Evolutionary conservation across 2,113 vertebrate genomes (phyloP).

Genomic region (Cebus imitator): DNA sequence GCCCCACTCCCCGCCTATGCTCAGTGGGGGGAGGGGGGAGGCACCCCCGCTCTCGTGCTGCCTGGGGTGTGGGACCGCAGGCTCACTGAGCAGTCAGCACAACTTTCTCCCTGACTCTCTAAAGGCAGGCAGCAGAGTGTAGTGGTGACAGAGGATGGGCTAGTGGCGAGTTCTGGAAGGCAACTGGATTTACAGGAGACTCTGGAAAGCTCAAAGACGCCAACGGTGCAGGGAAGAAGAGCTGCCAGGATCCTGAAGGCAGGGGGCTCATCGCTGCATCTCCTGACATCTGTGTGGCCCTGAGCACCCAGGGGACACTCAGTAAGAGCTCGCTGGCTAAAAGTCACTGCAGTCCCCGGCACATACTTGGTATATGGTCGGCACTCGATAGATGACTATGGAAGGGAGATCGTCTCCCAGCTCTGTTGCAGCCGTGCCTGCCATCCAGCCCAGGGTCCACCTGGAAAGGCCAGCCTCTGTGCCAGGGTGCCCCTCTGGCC

Average conservation of each 20-base stretch:
- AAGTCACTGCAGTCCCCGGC: not conserved
- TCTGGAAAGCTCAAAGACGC: not conserved
- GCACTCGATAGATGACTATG: accelerated
- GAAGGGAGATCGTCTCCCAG: not conserved
- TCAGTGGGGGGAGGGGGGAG: accelerated
- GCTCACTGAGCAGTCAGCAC: accelerated
- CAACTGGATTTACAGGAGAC: not conserved
- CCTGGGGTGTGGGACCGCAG: not conserved
- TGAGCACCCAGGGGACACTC: not conserved
- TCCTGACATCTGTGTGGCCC: not conserved
- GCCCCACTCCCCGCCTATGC: no score
- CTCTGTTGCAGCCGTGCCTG: accelerated
- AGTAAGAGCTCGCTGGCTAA: not conserved
- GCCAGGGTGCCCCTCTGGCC: not conserved
- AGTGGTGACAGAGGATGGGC: not conserved
- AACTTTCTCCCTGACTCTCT: not conserved
- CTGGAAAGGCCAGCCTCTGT: not conserved
- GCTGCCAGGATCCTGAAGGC: not conserved
- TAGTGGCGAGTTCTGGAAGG: not conserved
- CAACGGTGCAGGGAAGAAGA: not conserved
- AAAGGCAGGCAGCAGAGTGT: not conserved
- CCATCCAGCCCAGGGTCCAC: not conserved
- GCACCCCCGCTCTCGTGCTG: not conserved
- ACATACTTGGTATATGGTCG: not conserved
- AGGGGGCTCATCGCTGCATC: not conserved